phyloP scores from a whole-genome alignment of 2,113 vertebrate genomes.

The Lanius collurio region DNA sequence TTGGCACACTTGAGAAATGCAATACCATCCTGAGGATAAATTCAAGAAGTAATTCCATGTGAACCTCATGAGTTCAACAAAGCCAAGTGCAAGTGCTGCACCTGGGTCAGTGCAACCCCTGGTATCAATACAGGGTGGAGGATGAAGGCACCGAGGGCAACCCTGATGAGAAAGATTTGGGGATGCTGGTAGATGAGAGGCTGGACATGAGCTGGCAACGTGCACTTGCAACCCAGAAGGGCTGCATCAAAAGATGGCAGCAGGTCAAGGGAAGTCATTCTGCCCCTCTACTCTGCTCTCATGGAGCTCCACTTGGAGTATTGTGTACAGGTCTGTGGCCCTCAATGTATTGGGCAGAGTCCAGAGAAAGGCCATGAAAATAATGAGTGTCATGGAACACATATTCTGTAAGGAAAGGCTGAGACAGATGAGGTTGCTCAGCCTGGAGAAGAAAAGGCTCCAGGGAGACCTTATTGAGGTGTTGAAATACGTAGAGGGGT shows the following conservation, averaged over 20 bases:
- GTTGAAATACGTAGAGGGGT: rapidly evolving
- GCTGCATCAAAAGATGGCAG: background rate
- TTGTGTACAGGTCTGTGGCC: background rate
- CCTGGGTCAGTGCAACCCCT: rapidly evolving
- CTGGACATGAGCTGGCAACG: too few relatives aligned
- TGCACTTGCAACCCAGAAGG: background rate
- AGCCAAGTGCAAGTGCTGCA: background rate
- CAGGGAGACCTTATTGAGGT: background rate
- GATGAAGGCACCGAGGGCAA: background rate
- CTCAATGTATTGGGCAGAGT: background rate
- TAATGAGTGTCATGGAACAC: background rate
- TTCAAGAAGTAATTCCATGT: background rate
- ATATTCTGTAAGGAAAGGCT: background rate
- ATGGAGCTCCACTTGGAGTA: background rate
- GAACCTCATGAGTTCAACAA: background rate
- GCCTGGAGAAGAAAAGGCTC: background rate
- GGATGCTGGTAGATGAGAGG: background rate
- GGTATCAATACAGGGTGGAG: rapidly evolving
- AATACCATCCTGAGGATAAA: rapidly evolving
- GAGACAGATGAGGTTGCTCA: background rate
- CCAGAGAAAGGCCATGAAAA: background rate
- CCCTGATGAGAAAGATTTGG: background rate
- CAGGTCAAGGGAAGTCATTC: background rate
- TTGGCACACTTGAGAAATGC: background rate
- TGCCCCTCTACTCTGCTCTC: background rate